Percentiles rank a stretch among this genome's conserved stretches.
Conservation (phyloP, 1,140 invertebrate species). For the Eriocheir sinensis region DNA sequence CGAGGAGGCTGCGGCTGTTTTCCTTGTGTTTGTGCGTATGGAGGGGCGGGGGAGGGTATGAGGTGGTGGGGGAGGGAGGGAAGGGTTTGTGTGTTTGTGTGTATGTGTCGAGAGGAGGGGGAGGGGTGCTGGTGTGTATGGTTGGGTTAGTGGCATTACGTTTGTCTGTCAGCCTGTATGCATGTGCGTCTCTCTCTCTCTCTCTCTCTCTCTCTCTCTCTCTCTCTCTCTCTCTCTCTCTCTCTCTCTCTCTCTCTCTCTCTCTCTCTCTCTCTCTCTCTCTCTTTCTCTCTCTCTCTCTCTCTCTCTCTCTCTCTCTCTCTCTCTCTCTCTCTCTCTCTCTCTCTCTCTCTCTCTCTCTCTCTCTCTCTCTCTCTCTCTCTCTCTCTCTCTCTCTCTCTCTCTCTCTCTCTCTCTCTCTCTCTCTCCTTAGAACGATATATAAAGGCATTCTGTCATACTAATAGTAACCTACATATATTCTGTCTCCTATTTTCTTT, state of each 20-base stretch:
- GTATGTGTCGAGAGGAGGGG: neutral
- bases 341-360: neutral
- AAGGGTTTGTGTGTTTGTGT: neutral
- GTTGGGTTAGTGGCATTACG: neutral
- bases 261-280: neutral
- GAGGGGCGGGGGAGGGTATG: neutral
- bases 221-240: slow-evolving; percentile 31
- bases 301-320: slow-evolving; percentile 32
- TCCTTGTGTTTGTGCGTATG: neutral
- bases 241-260: neutral
- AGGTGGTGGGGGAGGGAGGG: neutral
- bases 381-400: neutral
- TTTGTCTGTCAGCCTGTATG: neutral
- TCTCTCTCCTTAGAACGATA: neutral
- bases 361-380: slow-evolving; percentile 45
- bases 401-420: neutral
- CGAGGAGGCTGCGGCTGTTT: neutral
- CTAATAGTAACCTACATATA: too few species aligned
- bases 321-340: neutral
- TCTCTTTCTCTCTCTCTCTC: neutral
- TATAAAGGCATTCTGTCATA: neutral
- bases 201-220: neutral
- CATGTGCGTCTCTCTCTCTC: neutral
- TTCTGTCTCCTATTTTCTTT: neutral
- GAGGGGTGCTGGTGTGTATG: neutral